Evolutionary conservation across 1,140 invertebrate species (phyloP), one percentile per base, ranked within the genome.

Genomic region (Drosophila mauritiana): DNA sequence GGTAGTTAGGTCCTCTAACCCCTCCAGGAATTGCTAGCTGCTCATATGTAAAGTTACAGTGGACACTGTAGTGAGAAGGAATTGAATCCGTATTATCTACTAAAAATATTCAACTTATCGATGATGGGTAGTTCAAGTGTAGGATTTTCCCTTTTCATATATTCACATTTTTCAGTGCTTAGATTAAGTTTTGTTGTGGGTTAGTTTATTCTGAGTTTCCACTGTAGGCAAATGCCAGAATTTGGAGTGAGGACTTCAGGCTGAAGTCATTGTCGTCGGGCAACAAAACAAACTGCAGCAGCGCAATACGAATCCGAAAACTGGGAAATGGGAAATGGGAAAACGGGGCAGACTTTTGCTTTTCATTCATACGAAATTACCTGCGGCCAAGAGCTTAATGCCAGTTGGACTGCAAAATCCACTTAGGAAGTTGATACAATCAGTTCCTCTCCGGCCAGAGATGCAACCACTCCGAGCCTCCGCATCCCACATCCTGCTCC

Each of bases 381-480:
- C 84, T 89, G 84, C 73, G 84, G 85, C 84, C 85, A 80, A 90
- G 85, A 90, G 80, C 84, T 83, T 89, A 89, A 89, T 90, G 84
- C 84, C 84, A 89, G 84, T 90, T 84, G 84, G 85, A 89, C 84
- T 89, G 84, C 84, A 90, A 89, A 89, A 89, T 89, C 84, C 84
- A 84, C 84, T 89, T 89, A 89, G 84, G 85, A 89, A 89, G 84
- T 89, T 89, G 84, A 89, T 89, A 89, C 80, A 89, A 89, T 89
- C 84, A 89, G 84, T 79, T 88, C 63, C 78, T 81, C 82, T 80
- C 81, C 46, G 64, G 64, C 46, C 53, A 40, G 69, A 64, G 59
- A 73, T 73, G 69, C 56, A 73, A 46, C 67, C 52, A 37, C 52
- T 57, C 34, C 42, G 36, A 25, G 55, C 36, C 37, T 48, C 20